Evolutionary conservation across 1,140 invertebrate species (phyloP), one percentile per base, ranked within the genome.

Genomic region (Ips typographus): DNA sequence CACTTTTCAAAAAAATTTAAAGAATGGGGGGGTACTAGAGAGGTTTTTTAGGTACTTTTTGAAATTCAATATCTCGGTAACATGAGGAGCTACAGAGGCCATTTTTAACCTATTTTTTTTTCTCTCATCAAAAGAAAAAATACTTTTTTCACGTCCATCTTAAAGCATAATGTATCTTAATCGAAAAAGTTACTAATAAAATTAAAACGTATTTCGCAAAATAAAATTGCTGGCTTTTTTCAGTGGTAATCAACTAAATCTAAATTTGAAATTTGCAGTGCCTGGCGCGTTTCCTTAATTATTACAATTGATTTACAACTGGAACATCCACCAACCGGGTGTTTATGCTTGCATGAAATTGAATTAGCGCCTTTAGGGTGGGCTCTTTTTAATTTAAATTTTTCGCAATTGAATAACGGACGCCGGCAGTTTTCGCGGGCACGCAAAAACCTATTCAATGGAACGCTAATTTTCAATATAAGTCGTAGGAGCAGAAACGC

Each of bases 261-360:
- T 49, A 22, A 56, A 59, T 59, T 59, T 59, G 8, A 49, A 49
- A 62, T 62, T 62, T 62, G 60, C 60, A 47, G 6, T 51, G 44
- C 60, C 49, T 62, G 22, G 22, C 22, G 22, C 22, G 22, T 62
- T 49, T 62, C 60, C 60, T 49, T 62, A 44, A 62, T 62, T 62
- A 44, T 62, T 51, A 62, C 60, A 62, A 62, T 62, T 62, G 60
- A 62, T 62, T 62, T 62, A 62, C 60, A 62, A 51, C 60, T 22
- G n/a, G 22, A 39, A 62, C 60, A 39, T 62, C 60, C 40, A 43
- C 60, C 60, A 62, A 43, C 60, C 57, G 60, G 44, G 60, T 62
- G 60, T 62, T 62, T 62, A 62, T 62, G 60, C 60, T 62, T 62
- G 60, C 60, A 62, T 62, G 60, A 62, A 62, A 62, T 62, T 62